Conservation (phyloP, 1,140 invertebrate species). For the Drosophila yakuba region DNA sequence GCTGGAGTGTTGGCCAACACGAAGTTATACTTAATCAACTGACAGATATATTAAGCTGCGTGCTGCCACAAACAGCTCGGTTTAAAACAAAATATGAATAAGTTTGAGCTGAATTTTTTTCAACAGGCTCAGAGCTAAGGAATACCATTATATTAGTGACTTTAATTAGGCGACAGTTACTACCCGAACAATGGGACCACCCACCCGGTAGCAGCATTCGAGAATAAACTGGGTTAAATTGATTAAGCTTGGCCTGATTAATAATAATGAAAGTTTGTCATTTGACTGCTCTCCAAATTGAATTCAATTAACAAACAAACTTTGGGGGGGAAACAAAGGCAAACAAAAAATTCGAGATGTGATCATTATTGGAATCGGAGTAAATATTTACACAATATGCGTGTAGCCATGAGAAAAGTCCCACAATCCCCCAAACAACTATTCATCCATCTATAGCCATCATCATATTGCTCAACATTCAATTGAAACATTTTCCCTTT, state of each 20-base stretch:
- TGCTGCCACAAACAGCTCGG: no score
- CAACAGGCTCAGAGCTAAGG: no score
- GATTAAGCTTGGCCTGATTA: slow-evolving; percentile 59
- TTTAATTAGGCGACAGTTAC: slow-evolving; percentile 15
- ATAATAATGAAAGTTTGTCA: slow-evolving; percentile 50
- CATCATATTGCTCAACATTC: slow-evolving; percentile 27
- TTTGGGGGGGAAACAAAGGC: slow-evolving; percentile 18
- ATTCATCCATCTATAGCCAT: not conserved
- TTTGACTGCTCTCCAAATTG: slow-evolving; percentile 43
- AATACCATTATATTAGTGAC: not conserved
- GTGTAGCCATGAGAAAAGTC: slow-evolving; percentile 12
- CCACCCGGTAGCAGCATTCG: slow-evolving; percentile 5
- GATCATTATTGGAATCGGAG: slow-evolving; percentile 34
- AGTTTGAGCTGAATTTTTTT: not conserved
- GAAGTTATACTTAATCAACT: not conserved
- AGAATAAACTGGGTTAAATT: slow-evolving; percentile 69
- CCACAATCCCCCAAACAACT: slow-evolving; percentile 3
- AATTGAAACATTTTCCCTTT: slow-evolving; percentile 40
- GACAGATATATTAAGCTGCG: not conserved
- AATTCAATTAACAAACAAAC: slow-evolving; percentile 65
- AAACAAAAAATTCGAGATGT: slow-evolving; percentile 20
- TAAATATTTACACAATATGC: slow-evolving; percentile 72
- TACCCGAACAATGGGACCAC: slow-evolving; percentile 12
- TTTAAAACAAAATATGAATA: not conserved
- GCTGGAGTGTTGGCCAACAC: not conserved